phyloP scores from a whole-genome alignment of 2,888 invertebrate species.

The Rhimphoctona megacephalus region DNA sequence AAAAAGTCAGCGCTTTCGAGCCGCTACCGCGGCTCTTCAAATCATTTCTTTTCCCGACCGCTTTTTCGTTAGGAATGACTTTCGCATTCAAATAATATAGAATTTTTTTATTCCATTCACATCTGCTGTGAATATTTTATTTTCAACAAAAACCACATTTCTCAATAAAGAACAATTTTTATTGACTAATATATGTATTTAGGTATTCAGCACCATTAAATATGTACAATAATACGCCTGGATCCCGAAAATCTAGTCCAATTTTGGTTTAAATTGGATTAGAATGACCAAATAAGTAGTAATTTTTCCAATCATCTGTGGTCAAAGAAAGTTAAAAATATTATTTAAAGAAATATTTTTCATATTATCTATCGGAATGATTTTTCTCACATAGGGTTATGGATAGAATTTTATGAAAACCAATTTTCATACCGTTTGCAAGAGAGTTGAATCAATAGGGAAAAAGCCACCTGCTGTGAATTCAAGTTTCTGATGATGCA shows the following conservation, averaged over 20 bases:
- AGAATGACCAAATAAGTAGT: constrained; percentile 75
- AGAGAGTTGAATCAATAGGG: constrained; percentile 73
- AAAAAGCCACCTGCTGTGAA: constrained; percentile 79
- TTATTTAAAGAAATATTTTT: constrained; percentile 1
- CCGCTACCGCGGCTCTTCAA: too few species aligned
- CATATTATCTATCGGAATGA: neutral
- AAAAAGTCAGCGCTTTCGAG: too few species aligned
- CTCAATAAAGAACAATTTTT: too few species aligned
- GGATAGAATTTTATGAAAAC: neutral
- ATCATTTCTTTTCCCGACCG: neutral
- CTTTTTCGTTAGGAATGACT: too few species aligned
- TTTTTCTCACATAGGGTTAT: neutral
- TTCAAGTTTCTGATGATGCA: constrained; percentile 75
- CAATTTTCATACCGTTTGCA: constrained; percentile 23
- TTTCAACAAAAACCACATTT: neutral
- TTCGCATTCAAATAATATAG: too few species aligned
- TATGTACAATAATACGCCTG: neutral
- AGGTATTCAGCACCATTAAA: too few species aligned
- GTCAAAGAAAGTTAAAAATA: constrained; percentile 25
- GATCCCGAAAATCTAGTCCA: constrained; percentile 20
- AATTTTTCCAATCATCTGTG: constrained; percentile 71
- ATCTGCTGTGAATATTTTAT: neutral
- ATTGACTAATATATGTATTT: neutral
- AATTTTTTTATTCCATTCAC: neutral
- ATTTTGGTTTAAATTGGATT: constrained; percentile 73